A percentile compares a stretch with the other conserved stretches of the same genome.
These are phyloP conservation scores for Trachelipus rathkii DNA, from an alignment of 1,140 invertebrate genomes.

Conservation along the genomic window DNA sequence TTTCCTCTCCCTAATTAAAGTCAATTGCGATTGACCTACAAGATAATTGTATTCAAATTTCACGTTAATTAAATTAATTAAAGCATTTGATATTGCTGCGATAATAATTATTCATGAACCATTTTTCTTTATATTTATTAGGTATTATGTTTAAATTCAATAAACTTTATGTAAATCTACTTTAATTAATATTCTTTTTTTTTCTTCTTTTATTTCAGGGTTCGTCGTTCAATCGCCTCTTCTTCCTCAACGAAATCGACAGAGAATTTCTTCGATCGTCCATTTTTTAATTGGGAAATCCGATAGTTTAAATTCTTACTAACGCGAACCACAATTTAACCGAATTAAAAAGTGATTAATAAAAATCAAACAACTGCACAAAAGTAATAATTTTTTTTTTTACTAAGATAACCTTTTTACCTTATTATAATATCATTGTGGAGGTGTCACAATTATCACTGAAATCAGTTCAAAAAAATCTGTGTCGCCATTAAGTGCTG, in stretches of 20 bases:
- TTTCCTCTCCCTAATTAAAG: neutral
- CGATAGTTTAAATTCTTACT: neutral
- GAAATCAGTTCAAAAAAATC: neutral
- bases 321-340: neutral
- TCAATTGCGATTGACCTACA: neutral
- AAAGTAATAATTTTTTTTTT: neutral
- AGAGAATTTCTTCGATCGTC: neutral
- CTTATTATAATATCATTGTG: neutral
- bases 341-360: too few relatives aligned
- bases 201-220: neutral
- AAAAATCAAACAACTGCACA: too few relatives aligned
- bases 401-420: neutral
- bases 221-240: neutral
- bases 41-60: neutral
- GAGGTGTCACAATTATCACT: neutral
- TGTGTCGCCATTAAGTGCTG: neutral
- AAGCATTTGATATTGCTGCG: neutral
- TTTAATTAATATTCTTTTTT: too few relatives aligned
- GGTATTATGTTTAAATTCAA: neutral
- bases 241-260: too few relatives aligned
- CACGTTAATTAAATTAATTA: neutral
- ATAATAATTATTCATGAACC: neutral
- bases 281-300: neutral
- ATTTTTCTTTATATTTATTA: neutral
- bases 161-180: neutral